phyloP scores from a whole-genome alignment of 2,797 vertebrate genomes.

The Sylvia borin region DNA sequence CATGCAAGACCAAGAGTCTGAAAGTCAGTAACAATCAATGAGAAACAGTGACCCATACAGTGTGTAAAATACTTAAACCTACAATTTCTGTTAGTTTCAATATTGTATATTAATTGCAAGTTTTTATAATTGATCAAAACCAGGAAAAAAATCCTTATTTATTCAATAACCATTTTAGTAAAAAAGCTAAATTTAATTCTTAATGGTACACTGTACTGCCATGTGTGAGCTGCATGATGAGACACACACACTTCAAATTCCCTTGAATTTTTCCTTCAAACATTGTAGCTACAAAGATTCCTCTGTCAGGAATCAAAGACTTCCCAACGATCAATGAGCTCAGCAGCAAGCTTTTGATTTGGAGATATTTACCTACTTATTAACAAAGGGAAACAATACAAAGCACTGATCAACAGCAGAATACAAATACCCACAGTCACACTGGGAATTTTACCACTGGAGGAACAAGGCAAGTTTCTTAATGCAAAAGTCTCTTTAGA shows the following conservation, averaged over 20 bases:
- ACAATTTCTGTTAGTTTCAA: not conserved
- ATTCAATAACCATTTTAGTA: not conserved
- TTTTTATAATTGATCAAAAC: not conserved
- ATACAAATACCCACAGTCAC: not conserved
- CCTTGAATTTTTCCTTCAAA: not conserved
- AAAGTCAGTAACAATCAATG: not conserved
- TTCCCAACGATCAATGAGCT: conserved; percentile 30
- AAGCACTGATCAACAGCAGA: not conserved
- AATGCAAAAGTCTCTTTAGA: not conserved
- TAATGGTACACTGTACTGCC: not conserved
- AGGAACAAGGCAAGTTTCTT: not conserved
- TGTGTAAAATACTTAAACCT: not conserved
- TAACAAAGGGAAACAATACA: conserved; percentile 5
- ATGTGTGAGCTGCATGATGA: not conserved
- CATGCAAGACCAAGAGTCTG: not conserved
- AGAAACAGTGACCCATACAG: not conserved
- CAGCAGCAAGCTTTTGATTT: conserved; percentile 25
- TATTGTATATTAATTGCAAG: fast-evolving
- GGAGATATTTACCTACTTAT: conserved; percentile 24
- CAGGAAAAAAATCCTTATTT: not conserved
- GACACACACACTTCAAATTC: not conserved
- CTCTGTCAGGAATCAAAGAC: conserved; percentile 34
- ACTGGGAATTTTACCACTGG: not conserved
- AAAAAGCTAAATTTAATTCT: not conserved
- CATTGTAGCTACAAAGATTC: not conserved